Evolutionary conservation across 2,888 invertebrate species (phyloP).

Genomic region (Sphaerophoria rueppellii): DNA sequence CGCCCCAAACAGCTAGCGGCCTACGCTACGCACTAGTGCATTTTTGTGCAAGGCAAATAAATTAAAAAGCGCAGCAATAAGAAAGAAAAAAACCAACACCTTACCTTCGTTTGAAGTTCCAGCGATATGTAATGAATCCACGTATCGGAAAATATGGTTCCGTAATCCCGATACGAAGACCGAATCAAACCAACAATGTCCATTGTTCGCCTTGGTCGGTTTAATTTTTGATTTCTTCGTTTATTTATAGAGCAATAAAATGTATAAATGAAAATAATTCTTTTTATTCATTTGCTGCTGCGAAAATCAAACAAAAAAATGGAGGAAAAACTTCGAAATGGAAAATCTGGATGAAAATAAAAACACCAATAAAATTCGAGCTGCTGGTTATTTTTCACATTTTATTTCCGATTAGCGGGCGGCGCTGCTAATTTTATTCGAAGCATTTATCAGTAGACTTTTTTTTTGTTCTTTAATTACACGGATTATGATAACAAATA

Average conservation of each 20-base stretch:
- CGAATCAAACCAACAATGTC: constrained; percentile 77
- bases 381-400: constrained; percentile 51
- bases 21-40: constrained; percentile 34
- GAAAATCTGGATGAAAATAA: constrained; percentile 25
- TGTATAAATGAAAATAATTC: constrained; percentile 49
- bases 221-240: constrained; percentile 1
- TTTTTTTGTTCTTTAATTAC: neutral
- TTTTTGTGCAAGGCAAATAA: neutral
- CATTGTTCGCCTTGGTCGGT: constrained; percentile 74
- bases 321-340: neutral
- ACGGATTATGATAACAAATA: constrained; percentile 15
- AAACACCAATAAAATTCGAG: neutral
- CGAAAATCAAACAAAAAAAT: constrained; percentile 31
- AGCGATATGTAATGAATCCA: constrained; percentile 84
- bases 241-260: neutral
- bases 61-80: constrained; percentile 9
- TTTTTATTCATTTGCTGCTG: constrained; percentile 10
- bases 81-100: constrained; percentile 48
- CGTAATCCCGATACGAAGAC: constrained; percentile 77
- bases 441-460: constrained; percentile 17
- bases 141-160: constrained; percentile 79
- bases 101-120: constrained; percentile 84
- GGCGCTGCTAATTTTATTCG: constrained; percentile 5
- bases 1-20: constrained; percentile 10
- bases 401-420: constrained; percentile 31